Evolutionary conservation across 2,113 vertebrate species (phyloP).

Genomic region (Chamaetylas fuelleborni): DNA sequence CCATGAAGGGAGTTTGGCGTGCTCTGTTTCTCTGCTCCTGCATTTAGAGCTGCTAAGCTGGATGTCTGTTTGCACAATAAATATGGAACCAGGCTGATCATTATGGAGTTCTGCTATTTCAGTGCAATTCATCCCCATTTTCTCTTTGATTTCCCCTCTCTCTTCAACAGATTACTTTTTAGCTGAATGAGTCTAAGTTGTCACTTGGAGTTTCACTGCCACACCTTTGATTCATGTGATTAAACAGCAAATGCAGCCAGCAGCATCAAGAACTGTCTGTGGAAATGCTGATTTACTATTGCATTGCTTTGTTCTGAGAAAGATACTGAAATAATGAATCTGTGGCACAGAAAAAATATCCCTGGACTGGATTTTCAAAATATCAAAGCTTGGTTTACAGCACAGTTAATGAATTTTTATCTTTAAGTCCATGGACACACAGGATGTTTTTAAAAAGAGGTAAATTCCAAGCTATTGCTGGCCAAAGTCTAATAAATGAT

Average conservation of each 20-base stretch:
- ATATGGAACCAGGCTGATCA: background rate
- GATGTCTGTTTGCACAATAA: background rate
- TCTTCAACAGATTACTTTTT: background rate
- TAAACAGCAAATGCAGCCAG: background rate
- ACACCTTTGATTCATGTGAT: slow-evolving; percentile 5
- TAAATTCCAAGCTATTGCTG: background rate
- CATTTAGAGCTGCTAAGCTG: background rate
- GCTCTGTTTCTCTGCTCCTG: background rate
- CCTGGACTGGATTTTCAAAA: background rate
- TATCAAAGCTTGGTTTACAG: background rate
- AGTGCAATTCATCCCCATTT: background rate
- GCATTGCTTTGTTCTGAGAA: background rate
- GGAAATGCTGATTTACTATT: background rate
- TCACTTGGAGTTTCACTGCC: background rate
- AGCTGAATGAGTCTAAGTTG: background rate
- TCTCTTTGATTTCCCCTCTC: background rate
- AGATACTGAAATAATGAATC: background rate
- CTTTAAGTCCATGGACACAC: background rate
- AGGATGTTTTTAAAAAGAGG: background rate
- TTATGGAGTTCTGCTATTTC: background rate
- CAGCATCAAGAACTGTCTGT: background rate
- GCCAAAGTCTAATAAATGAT: background rate
- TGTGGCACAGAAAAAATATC: background rate
- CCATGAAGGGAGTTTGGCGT: accelerated
- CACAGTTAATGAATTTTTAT: background rate